A percentile compares a stretch with the other conserved stretches of the same genome.
These are phyloP conservation scores for Aplysina aerophoba DNA, from an alignment of 37 sponge, comb jelly and placozoan genomes.

Conservation along the genomic window DNA sequence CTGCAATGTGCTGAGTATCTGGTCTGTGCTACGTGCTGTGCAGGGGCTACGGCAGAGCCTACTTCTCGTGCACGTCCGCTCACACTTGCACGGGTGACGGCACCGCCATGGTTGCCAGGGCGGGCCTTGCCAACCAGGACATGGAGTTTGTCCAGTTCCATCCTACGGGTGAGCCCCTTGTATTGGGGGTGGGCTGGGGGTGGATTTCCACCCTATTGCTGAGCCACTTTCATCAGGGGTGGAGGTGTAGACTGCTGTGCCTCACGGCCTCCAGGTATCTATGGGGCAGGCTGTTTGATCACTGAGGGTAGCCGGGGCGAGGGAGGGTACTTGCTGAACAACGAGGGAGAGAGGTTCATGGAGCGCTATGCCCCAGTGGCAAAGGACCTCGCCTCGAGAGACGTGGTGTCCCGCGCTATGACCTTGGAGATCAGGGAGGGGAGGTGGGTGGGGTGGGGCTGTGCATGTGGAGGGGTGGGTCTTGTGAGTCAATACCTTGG, in stretches of 20 bases:
- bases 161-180: constrained; percentile 90
- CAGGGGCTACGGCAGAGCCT: constrained; percentile 93
- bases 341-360: constrained; percentile 95
- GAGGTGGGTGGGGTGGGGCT: constrained; percentile 47
- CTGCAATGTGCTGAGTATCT: not conserved
- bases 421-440: constrained; percentile 98
- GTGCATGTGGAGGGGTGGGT: not conserved
- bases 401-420: constrained; percentile 97
- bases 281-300: constrained; percentile 98
- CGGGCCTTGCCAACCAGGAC: constrained; percentile 94
- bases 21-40: not conserved
- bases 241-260: not conserved
- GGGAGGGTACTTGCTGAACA: constrained; percentile 96
- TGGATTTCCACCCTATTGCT: no score
- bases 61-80: constrained; percentile 97
- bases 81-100: constrained; percentile 99
- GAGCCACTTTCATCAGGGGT: not conserved
- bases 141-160: constrained; percentile 99
- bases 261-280: constrained; percentile 72
- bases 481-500: not conserved
- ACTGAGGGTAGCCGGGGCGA: constrained; percentile 99
- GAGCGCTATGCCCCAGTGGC: constrained; percentile 96
- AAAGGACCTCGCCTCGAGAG: constrained; percentile 99
- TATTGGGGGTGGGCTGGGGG: no score
- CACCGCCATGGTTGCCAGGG: constrained; percentile 92